Evolutionary conservation across 2,113 vertebrate genomes (phyloP), one percentile per base, ranked within the genome.

Genomic region (Protomyctophum bolini): DNA sequence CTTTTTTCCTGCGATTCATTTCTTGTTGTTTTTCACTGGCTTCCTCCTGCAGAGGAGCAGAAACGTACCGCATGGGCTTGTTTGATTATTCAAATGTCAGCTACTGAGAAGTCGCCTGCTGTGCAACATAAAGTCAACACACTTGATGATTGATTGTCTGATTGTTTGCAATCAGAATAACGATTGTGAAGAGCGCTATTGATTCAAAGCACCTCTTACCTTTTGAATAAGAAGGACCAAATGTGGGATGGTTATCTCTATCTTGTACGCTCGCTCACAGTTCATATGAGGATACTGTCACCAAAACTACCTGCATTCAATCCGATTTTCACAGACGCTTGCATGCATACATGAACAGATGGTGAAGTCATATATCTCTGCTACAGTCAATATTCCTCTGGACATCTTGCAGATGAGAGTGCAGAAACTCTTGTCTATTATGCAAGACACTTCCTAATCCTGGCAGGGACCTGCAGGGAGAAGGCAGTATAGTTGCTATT

Each of bases 41-140:
- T 82, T 85, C 81, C 83, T 86, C 77, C 79, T 69, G 46, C 7
- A 28, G 85, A 76, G 77, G 79, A 80, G 83, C 69, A 57, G 81
- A 77, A 76, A 72, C 21, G 21, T 21, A 21, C 21, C 83, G 81
- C 77, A 64, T 5, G 74, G 6, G 82, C 84, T 90, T 88, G 33
- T 90, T 87, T 87, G 86, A n/a, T n/a, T n/a, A n/a, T n/a, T n/a
- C n/a, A n/a, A 86, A 88, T 85, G 84, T 90, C 87, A 82, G 74
- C 73, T 55, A 70, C 68, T 68, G 74, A 79, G 79, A 86, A 86
- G 81, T 79, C 72, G 81, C 81, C 81, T 63, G 81, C 81, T 79
- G 80, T 84, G 83, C 83, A 82, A 86, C 74, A 73, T 84, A 86
- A 79, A 79, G 80, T 84, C 72, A 67, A 73, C 67, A 68, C 51